These are phyloP conservation scores for Pherbina coryleti DNA, from an alignment of 2,888 invertebrate species.

Conservation along the genomic window DNA sequence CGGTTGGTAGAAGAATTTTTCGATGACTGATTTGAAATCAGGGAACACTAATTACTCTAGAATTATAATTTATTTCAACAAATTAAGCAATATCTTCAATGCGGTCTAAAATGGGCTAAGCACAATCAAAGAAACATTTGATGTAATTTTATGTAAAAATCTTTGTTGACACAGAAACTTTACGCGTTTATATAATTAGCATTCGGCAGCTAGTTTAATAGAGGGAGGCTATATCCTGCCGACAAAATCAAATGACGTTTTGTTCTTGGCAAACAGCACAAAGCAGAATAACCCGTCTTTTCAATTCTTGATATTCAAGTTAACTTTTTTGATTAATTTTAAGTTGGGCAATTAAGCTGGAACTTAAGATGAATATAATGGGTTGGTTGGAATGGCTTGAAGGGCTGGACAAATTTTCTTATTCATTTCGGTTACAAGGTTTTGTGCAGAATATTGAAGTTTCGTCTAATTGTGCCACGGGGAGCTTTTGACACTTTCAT, in stretches of 20 bases:
- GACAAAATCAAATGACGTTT: background rate
- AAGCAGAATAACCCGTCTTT: background rate
- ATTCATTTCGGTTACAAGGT: background rate
- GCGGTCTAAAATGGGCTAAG: too few relatives aligned
- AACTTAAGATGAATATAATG: background rate
- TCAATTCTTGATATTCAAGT: background rate
- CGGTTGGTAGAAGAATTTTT: too few relatives aligned
- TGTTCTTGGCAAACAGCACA: background rate
- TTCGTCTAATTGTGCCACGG: constrained; percentile 19
- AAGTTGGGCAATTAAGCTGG: constrained; percentile 24
- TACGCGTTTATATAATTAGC: background rate
- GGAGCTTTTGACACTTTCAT: constrained; percentile 9
- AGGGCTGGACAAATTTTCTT: background rate
- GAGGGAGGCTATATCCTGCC: background rate
- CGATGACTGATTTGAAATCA: too few relatives aligned
- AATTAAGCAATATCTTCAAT: too few relatives aligned
- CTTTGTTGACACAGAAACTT: constrained; percentile 14
- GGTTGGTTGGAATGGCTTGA: background rate
- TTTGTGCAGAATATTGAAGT: background rate
- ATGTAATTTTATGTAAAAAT: constrained; percentile 18
- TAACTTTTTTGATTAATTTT: constrained; percentile 30
- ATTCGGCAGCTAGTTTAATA: background rate
- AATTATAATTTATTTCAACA: too few relatives aligned
- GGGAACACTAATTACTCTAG: too few relatives aligned
- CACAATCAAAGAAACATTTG: background rate